Conservation (phyloP, 2,888 invertebrate species). For the Biston stratarius region DNA sequence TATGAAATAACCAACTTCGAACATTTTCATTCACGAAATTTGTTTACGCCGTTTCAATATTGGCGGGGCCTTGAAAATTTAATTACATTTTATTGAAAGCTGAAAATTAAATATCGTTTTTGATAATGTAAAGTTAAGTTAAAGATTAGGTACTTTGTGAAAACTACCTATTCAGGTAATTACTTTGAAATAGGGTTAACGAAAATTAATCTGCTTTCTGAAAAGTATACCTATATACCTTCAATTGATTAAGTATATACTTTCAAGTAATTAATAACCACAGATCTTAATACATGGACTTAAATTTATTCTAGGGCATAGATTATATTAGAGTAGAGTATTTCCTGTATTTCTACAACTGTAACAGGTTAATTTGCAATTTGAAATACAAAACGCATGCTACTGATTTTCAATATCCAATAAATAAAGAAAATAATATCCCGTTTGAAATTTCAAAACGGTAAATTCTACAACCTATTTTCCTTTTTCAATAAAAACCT, state of each 20-base stretch:
- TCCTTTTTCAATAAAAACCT: conserved; percentile 18
- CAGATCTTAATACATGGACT: not conserved
- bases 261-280: not conserved
- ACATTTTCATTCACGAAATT: conserved; percentile 26
- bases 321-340: not conserved
- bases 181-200: not conserved
- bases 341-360: not conserved
- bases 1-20: conserved; percentile 17
- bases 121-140: conserved; percentile 15
- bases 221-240: not conserved
- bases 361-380: not conserved
- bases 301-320: not conserved
- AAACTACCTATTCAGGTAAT: conserved; percentile 11
- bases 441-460: conserved; percentile 3
- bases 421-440: no score
- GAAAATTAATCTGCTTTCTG: not conserved
- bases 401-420: not conserved
- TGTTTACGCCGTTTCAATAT: conserved; percentile 26
- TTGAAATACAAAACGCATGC: not conserved
- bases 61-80: conserved; percentile 19
- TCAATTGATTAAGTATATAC: not conserved
- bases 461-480: conserved; percentile 3
- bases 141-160: conserved; percentile 12
- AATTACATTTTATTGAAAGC: conserved; percentile 27
- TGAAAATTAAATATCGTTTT: conserved; percentile 24